Conservation (phyloP, 2,888 invertebrate species). For the Aphodius granarius region DNA sequence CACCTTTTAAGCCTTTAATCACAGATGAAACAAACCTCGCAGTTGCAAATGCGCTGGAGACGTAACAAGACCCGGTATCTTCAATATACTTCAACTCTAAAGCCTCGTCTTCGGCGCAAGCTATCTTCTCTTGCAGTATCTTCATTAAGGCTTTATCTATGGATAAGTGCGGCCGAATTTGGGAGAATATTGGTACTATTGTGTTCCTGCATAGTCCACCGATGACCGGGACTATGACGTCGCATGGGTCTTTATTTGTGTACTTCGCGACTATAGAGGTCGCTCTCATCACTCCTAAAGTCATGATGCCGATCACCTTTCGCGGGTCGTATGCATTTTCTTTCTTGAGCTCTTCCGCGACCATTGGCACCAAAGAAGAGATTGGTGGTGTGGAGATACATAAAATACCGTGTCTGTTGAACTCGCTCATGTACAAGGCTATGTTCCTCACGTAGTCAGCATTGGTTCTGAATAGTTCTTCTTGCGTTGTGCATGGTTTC, state of each 20-base stretch:
- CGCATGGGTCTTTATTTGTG: constrained; percentile 38
- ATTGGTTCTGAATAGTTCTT: constrained; percentile 45
- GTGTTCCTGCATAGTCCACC: constrained; percentile 45
- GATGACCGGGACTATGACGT: constrained; percentile 45
- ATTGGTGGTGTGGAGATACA: constrained; percentile 49
- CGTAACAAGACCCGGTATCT: constrained; percentile 38
- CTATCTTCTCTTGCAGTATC: constrained; percentile 39
- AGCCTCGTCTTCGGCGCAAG: constrained; percentile 42
- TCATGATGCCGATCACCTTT: constrained; percentile 47
- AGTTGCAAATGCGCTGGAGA: constrained; percentile 44
- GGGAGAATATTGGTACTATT: constrained; percentile 47
- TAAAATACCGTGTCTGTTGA: constrained; percentile 46
- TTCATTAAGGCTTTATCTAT: constrained; percentile 25
- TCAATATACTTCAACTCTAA: constrained; percentile 39
- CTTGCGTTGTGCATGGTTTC: constrained; percentile 37
- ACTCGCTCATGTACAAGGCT: constrained; percentile 47
- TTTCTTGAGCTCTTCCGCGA: constrained; percentile 50
- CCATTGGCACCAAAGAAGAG: constrained; percentile 49
- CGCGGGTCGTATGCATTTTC: constrained; percentile 43
- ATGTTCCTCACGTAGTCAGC: constrained; percentile 44
- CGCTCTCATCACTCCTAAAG: constrained; percentile 40
- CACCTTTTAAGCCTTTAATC: constrained; percentile 44
- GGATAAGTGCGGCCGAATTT: constrained; percentile 37
- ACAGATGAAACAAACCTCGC: constrained; percentile 46
- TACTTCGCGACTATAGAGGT: constrained; percentile 42